Conservation (phyloP, 2,888 invertebrate species). For the Hermodice carunculata region DNA sequence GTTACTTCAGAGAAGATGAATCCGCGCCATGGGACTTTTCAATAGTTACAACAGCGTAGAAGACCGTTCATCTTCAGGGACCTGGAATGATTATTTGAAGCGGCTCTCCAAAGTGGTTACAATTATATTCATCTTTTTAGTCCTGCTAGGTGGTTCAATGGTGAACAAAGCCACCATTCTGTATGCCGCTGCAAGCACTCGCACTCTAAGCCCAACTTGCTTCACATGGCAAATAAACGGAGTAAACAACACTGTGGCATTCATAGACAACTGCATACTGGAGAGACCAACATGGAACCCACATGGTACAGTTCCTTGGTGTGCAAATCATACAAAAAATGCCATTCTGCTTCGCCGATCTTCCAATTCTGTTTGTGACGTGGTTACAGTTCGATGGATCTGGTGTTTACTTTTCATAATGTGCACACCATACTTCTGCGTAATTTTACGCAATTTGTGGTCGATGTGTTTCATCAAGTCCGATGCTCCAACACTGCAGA, state of each 20-base stretch:
- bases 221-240: no score
- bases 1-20: no score
- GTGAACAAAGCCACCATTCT: constrained; percentile 3
- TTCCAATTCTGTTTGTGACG: constrained; percentile 3
- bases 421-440: constrained; percentile 66
- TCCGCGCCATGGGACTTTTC: no score
- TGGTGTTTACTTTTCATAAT: constrained; percentile 68
- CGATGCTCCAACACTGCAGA: neutral
- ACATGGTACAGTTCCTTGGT: no score
- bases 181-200: constrained; percentile 1
- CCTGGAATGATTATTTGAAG: neutral
- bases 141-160: neutral
- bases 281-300: no score
- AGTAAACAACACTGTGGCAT: no score
- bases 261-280: no score
- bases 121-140: neutral
- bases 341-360: no score
- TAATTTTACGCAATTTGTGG: constrained; percentile 67
- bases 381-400: constrained; percentile 56
- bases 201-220: no score
- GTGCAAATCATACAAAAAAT: no score
- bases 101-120: constrained; percentile 2
- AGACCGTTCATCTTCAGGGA: no score
- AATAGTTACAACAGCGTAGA: no score
- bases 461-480: constrained; percentile 65